A percentile compares a stretch with the other conserved stretches of the same genome.
phyloP scores from a whole-genome alignment of 2,113 vertebrate species.

The Corvus moneduloides region DNA sequence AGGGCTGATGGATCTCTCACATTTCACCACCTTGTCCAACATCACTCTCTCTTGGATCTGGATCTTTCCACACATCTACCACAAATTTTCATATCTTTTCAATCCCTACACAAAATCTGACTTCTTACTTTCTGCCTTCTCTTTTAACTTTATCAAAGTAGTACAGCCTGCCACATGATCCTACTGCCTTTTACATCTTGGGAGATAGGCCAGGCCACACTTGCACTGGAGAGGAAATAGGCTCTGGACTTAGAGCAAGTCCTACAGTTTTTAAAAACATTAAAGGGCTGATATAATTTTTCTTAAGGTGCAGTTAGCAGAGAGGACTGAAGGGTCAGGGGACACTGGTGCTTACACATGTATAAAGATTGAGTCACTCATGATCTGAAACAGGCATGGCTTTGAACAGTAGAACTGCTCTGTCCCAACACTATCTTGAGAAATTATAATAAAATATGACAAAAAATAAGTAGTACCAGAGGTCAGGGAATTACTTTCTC shows the following conservation, averaged over 20 bases:
- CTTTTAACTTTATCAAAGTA: background rate
- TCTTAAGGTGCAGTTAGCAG: background rate
- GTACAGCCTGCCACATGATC: rapidly evolving
- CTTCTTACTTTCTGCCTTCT: background rate
- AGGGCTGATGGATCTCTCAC: background rate
- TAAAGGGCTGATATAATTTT: background rate
- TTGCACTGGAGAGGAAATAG: background rate
- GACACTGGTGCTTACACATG: background rate
- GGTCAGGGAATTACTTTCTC: background rate
- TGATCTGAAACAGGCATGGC: background rate
- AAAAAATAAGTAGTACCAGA: background rate
- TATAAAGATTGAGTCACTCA: background rate
- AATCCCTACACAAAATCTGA: background rate
- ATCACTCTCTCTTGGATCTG: background rate
- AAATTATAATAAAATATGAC: background rate
- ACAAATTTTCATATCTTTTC: background rate
- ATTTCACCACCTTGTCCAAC: background rate
- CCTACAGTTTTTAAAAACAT: background rate
- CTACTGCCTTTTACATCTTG: background rate
- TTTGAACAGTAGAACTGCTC: background rate
- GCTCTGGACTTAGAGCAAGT: background rate
- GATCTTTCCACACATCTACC: background rate
- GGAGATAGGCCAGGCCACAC: background rate
- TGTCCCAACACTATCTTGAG: background rate
- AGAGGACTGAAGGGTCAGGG: background rate